phyloP scores from a whole-genome alignment of 2,888 invertebrate species.

The Cabera pusaria region DNA sequence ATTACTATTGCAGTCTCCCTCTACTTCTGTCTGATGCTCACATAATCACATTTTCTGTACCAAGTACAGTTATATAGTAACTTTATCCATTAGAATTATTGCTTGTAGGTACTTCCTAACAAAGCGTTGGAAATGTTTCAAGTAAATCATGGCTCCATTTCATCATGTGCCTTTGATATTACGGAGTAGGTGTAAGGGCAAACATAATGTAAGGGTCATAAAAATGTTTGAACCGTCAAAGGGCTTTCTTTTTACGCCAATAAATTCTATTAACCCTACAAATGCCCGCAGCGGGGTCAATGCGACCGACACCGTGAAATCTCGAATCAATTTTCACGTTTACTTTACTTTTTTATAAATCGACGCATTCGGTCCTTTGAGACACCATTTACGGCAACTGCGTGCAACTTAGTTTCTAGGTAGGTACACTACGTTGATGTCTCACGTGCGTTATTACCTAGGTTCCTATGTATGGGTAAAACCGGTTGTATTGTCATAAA shows the following conservation, averaged over 20 bases:
- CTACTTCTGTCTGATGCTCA: no score
- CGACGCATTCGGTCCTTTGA: conserved; percentile 46
- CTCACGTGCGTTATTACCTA: no score
- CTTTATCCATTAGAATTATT: no score
- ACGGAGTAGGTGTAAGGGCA: conserved; percentile 8
- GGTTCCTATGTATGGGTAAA: no score
- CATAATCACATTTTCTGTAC: no score
- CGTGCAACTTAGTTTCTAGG: conserved; percentile 32
- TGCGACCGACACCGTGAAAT: conserved; percentile 36
- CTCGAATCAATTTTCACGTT: conserved; percentile 46
- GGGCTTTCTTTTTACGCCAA: conserved; percentile 34
- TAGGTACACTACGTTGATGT: no score
- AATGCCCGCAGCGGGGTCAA: conserved; percentile 28
- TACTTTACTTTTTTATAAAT: conserved; percentile 42
- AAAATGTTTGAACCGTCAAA: conserved; percentile 22
- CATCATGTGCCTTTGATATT: conserved; percentile 4
- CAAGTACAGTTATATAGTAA: no score
- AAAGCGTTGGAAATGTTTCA: neutral
- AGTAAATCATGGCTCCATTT: conserved; percentile 1
- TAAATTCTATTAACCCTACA: conserved; percentile 33
- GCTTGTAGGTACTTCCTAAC: no score
- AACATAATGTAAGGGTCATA: conserved; percentile 25
- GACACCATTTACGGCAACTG: conserved; percentile 46
- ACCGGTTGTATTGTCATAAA: no score
- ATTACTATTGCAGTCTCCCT: no score